Evolutionary conservation across 2,113 vertebrate genomes (phyloP), one percentile per base, ranked within the genome.

Genomic region (Columbina picui): DNA sequence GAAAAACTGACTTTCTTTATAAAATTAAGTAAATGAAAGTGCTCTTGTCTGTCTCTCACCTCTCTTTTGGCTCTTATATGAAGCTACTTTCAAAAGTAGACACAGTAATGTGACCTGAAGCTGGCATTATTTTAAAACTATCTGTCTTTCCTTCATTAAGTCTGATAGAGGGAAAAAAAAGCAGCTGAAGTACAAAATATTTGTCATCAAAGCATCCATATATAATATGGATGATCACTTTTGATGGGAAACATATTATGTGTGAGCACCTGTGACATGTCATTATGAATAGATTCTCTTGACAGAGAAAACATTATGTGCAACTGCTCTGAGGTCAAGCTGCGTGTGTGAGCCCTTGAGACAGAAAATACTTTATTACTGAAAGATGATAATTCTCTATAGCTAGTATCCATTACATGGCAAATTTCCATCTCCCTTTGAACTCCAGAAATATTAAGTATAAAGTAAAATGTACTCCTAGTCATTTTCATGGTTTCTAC

Each of bases 121-220:
- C 67, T 93, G 84, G 83, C 63, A 67, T 80, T 93, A 53, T 89
- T 83, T 93, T 36, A 93, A 91, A 95, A 69, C 55, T 93, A 41
- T 57, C 78, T 87, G 70, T 55, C 41, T 94, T 90, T 63, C 67
- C 63, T 85, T 80, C 81, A 85, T 76, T 69, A 79, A 70, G 23
- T 57, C 87, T 90, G 87, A 80, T 82, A 97, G 59, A 55, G 32
- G 39, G 67, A 90, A 93, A 69, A 96, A 91, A 95, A 93, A 93
- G 65, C 57, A 85, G 27, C 69, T 94, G 78, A 95, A 65, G 75
- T 80, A 88, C 90, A 93, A 94, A 92, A 91, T 83, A 94, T 90
- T 93, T 95, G 87, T 94, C 91, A 86, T 93, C 87, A 88, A 90
- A 96, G 82, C 45, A 87, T 55, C 67, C 73, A 23, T 74, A 83